These are phyloP conservation scores for Cacoxenus indagator DNA, from an alignment of 2,888 invertebrate species.

Conservation along the genomic window DNA sequence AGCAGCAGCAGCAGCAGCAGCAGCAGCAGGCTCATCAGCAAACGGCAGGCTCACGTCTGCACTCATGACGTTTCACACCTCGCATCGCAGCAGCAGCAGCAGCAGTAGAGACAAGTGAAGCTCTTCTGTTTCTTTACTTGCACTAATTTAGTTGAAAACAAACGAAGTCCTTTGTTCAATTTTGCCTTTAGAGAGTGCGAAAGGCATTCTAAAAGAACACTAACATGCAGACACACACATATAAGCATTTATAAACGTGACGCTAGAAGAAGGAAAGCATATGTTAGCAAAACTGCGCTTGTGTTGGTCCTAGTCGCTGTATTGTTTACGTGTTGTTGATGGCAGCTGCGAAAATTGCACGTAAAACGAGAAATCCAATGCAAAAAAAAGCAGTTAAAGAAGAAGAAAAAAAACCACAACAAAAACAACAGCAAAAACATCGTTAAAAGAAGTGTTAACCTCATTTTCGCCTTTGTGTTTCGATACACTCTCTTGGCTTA, in stretches of 20 bases:
- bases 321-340: no score
- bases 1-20: background rate
- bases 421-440: slow-evolving; percentile 13
- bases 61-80: background rate
- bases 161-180: slow-evolving; percentile 63
- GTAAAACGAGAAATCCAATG: slow-evolving; percentile 1
- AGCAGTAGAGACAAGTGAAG: background rate
- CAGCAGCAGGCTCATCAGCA: background rate
- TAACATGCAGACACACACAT: background rate
- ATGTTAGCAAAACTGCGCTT: background rate
- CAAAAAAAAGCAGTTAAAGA: background rate
- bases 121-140: slow-evolving; percentile 46
- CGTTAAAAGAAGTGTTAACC: slow-evolving; percentile 49
- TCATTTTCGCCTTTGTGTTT: slow-evolving; percentile 41
- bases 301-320: background rate
- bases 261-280: background rate
- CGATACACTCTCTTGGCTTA: background rate
- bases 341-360: no score
- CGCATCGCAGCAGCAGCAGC: no score
- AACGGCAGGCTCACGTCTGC: background rate
- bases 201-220: background rate
- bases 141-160: slow-evolving; percentile 65
- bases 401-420: background rate
- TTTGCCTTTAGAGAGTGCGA: slow-evolving; percentile 43
- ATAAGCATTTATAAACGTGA: background rate